A percentile compares a stretch with the other conserved stretches of the same genome.
Conservation (phyloP, 1,140 invertebrate genomes). For the Daktulosphaira vitifoliae region DNA sequence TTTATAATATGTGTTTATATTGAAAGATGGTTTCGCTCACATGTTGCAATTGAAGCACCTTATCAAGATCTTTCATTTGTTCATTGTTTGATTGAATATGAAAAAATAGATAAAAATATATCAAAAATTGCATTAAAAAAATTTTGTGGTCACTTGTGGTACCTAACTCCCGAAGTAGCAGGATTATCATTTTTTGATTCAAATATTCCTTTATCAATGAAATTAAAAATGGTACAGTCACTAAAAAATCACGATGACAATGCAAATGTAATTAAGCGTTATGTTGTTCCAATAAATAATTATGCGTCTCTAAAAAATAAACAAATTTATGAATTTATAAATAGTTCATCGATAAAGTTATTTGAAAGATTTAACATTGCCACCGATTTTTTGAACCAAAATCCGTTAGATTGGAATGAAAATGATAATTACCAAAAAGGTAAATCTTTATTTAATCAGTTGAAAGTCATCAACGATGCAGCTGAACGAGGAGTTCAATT, state of each 20-base stretch:
- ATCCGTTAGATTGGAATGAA: not conserved
- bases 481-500: slow-evolving; percentile 32
- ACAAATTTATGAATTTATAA: slow-evolving; percentile 1
- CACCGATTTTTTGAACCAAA: slow-evolving; percentile 2
- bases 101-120: slow-evolving; percentile 32
- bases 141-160: slow-evolving; percentile 28
- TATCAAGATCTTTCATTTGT: slow-evolving; percentile 34
- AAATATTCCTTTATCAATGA: not conserved
- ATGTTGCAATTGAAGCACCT: slow-evolving; percentile 5
- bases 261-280: not conserved
- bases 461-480: slow-evolving; percentile 35
- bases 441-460: slow-evolving; percentile 30
- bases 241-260: not conserved
- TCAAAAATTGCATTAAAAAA: slow-evolving; percentile 32
- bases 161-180: not conserved
- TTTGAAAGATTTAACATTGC: not conserved
- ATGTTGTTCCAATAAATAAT: not conserved
- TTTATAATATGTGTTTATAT: slow-evolving; percentile 36
- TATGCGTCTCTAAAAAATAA: not conserved
- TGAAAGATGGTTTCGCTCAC: slow-evolving; percentile 30
- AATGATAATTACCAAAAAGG: slow-evolving; percentile 25
- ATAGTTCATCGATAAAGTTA: not conserved
- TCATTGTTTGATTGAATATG: slow-evolving; percentile 19
- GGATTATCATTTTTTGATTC: not conserved
- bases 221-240: not conserved